Percentiles rank a stretch among this genome's conserved stretches.
Evolutionary conservation across 2,888 invertebrate genomes (phyloP).

Genomic region (Melipona bicolor): DNA sequence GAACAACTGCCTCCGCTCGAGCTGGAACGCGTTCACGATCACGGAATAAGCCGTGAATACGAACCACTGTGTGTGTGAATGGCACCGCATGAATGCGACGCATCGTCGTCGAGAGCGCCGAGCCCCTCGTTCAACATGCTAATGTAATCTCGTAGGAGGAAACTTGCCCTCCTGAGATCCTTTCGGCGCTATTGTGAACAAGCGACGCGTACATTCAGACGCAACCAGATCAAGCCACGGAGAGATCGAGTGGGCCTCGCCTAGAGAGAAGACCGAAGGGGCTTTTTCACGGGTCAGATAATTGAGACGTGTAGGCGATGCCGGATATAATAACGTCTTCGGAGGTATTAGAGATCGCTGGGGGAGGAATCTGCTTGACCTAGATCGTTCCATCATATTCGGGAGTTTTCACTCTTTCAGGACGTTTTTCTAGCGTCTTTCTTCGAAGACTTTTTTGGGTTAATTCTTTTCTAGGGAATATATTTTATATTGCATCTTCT

Average conservation of each 20-base stretch:
- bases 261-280: not conserved
- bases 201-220: not conserved
- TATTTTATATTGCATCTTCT: too few species aligned
- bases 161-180: slow-evolving; percentile 11
- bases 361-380: not conserved
- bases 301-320: slow-evolving; percentile 34
- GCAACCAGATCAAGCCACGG: slow-evolving; percentile 9
- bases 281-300: slow-evolving; percentile 24
- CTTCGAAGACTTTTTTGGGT: not conserved
- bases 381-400: not conserved
- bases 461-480: too few species aligned
- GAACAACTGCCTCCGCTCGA: slow-evolving; percentile 34
- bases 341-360: not conserved
- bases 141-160: slow-evolving; percentile 41
- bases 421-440: not conserved
- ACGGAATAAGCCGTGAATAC: not conserved
- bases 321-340: not conserved
- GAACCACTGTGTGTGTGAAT: not conserved
- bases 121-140: slow-evolving; percentile 43
- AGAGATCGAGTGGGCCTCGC: slow-evolving; percentile 17
- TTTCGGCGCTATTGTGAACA: slow-evolving; percentile 2
- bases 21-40: slow-evolving; percentile 34
- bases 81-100: not conserved
- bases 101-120: not conserved
- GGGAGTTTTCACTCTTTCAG: not conserved